Conservation (phyloP, 2,888 invertebrate genomes). For the Sphaerophoria rueppellii region DNA sequence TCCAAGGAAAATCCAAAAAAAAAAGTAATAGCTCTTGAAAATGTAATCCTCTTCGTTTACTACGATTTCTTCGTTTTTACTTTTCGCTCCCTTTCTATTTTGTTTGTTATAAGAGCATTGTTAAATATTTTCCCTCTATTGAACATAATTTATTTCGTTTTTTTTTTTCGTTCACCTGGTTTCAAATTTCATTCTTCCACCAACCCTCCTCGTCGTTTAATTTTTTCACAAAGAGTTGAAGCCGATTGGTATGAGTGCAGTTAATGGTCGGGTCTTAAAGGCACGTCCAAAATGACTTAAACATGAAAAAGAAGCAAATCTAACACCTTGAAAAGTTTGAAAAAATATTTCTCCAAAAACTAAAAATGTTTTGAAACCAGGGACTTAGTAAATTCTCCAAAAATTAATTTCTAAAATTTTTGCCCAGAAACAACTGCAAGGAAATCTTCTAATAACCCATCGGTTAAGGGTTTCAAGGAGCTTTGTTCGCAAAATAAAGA, state of each 20-base stretch:
- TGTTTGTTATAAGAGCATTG: slow-evolving; percentile 5
- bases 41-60: slow-evolving; percentile 49
- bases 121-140: slow-evolving; percentile 45
- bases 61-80: neutral
- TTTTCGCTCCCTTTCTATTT: slow-evolving; percentile 8
- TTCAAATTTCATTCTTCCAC: slow-evolving; percentile 11
- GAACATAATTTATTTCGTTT: slow-evolving; percentile 19
- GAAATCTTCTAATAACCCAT: too few species aligned
- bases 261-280: neutral
- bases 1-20: slow-evolving; percentile 6
- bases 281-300: neutral
- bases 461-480: too few species aligned
- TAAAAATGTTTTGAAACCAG: too few species aligned
- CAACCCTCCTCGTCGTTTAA: neutral
- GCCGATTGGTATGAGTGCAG: neutral
- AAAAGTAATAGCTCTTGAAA: slow-evolving; percentile 20
- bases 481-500: too few species aligned
- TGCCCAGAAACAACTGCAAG: too few species aligned
- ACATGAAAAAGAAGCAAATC: too few species aligned
- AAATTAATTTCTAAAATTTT: too few species aligned
- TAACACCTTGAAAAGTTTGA: too few species aligned
- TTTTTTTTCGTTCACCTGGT: slow-evolving; percentile 35
- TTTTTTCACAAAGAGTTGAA: neutral
- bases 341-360: too few species aligned
- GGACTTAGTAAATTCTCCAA: too few species aligned